Evolutionary conservation across 2,797 vertebrate species (phyloP).

Genomic region (Rhabdomys pumilio): DNA sequence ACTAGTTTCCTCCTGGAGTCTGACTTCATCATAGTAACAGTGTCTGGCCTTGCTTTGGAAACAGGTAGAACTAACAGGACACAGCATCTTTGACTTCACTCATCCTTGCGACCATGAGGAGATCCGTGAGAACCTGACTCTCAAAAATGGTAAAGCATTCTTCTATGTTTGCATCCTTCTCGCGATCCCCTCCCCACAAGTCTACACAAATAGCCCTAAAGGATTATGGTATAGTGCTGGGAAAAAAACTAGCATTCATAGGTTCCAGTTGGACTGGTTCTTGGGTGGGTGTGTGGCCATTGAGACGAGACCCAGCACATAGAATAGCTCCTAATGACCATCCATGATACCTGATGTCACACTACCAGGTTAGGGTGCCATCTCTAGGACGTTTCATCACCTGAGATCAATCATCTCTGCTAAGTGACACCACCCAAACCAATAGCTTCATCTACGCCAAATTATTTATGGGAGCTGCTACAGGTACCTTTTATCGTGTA

Average conservation of each 20-base stretch:
- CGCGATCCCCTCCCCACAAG: too few relatives aligned
- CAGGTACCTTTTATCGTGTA: neutral
- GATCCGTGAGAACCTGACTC: conserved; percentile 97
- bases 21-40: neutral
- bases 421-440: conserved; percentile 12
- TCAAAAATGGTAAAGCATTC: conserved; percentile 92
- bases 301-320: neutral
- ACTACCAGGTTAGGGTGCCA: neutral
- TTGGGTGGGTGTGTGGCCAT: accelerated
- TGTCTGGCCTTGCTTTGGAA: conserved; percentile 69
- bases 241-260: neutral
- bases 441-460: neutral
- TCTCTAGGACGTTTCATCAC: conserved; percentile 26
- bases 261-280: neutral
- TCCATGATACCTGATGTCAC: neutral
- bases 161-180: neutral
- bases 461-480: neutral
- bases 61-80: conserved; percentile 98
- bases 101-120: conserved; percentile 99
- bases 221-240: neutral
- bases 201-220: neutral
- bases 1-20: neutral
- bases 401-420: conserved; percentile 26
- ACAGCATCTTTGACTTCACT: conserved; percentile 99
- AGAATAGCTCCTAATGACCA: neutral